phyloP scores from a whole-genome alignment of 1,140 invertebrate genomes.

The Aphis craccivora region DNA sequence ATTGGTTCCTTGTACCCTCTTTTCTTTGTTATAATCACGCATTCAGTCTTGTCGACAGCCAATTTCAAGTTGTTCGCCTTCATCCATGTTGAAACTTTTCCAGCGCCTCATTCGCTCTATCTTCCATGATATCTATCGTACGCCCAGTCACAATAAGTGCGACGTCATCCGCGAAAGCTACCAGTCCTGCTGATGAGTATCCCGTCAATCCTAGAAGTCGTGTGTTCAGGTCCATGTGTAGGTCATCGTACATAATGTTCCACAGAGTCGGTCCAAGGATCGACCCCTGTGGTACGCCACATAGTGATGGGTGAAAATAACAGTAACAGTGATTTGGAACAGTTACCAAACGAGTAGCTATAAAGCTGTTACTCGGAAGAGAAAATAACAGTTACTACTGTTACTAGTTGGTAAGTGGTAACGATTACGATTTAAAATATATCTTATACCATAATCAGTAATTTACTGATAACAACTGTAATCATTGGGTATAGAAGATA shows the following conservation, averaged over 20 bases:
- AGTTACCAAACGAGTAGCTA: no score
- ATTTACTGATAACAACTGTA: no score
- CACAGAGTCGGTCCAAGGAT: slow-evolving; percentile 60
- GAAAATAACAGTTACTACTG: no score
- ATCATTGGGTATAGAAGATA: no score
- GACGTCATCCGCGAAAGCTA: slow-evolving; percentile 51
- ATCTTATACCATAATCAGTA: no score
- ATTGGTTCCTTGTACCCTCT: neutral
- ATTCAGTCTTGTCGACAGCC: neutral
- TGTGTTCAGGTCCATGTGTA: neutral
- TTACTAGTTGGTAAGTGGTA: no score
- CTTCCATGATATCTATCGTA: neutral
- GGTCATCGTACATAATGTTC: slow-evolving; percentile 65
- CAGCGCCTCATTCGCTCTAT: neutral
- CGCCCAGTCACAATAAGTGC: slow-evolving; percentile 24
- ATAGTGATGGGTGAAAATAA: no score
- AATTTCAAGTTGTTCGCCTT: neutral
- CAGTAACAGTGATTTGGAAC: no score
- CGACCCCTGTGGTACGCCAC: slow-evolving; percentile 66
- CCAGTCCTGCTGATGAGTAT: neutral
- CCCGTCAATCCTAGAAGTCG: neutral
- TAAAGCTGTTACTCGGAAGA: no score
- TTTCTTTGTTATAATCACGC: neutral
- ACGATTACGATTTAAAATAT: no score
- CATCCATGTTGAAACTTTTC: neutral